Evolutionary conservation across 2,797 vertebrate genomes (phyloP), one percentile per base, ranked within the genome.

Genomic region (Myiotriccus ornatus): DNA sequence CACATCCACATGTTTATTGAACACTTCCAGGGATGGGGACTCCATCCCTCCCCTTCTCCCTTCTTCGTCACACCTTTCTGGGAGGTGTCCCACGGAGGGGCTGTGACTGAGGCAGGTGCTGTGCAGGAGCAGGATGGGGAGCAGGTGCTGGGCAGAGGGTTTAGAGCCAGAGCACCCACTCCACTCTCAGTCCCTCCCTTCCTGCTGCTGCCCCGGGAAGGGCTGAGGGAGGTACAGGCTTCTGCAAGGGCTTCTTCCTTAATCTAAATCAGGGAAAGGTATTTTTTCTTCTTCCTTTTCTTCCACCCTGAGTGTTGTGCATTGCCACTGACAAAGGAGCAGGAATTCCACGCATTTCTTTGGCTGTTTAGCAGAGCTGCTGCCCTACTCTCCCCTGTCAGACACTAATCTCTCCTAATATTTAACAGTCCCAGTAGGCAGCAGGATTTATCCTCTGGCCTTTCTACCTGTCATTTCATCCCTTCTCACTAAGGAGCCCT

Each of bases 401-500:
- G 96, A 83, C 93, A 92, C 93, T 97, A 97, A 97, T 97, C 97
- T 97, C 94, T 93, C 96, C 96, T 96, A 97, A 97, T 97, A 97
- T 97, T 97, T 97, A 97, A 96, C 95, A 96, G 97, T 96, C 97
- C 95, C 96, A 88, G 95, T 94, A 97, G 97, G 95, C 95, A 96
- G 88, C 90, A 87, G 96, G 95, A 97, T 96, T 97, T 97, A 94
- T 96, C 97, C 94, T 94, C 90, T 97, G 95, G 94, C 94, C 96
- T 97, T 97, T 97, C 95, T 96, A 96, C 95, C 95, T 97, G 97
- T 97, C 97, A 97, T 96, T 96, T 97, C 97, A 97, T 97, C 96
- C 85, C 89, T 94, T 97, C 97, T 96, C 97, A 96, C 97, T 96
- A 96, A 96, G 96, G 84, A 97, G 95, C 87, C 77, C 95, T 97